Evolutionary conservation across 1,140 invertebrate species (phyloP).

Genomic region (Zaprionus ghesquierei): DNA sequence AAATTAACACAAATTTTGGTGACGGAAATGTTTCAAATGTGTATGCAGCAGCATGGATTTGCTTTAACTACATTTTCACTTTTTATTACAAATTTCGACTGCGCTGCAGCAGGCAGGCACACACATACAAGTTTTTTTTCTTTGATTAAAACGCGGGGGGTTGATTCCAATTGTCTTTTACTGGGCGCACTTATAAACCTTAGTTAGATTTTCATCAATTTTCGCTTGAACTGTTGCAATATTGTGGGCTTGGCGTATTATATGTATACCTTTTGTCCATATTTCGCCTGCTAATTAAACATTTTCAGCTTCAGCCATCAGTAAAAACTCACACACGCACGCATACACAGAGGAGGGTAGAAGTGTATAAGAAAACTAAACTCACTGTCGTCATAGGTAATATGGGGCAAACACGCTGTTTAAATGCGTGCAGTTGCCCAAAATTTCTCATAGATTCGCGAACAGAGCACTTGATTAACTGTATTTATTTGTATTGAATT

Average conservation of each 20-base stretch:
- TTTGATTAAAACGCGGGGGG: conserved; percentile 70
- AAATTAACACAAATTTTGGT: conserved; percentile 9
- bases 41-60: not conserved
- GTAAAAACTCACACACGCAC: conserved; percentile 49
- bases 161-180: conserved; percentile 59
- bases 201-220: conserved; percentile 29
- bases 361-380: conserved; percentile 56
- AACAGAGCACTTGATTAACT: conserved; percentile 54
- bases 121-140: conserved; percentile 72
- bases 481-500: conserved; percentile 24
- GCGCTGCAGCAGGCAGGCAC: conserved; percentile 50
- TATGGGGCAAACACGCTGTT: conserved; percentile 31
- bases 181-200: conserved; percentile 31
- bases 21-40: conserved; percentile 8
- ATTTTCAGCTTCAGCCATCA: conserved; percentile 61
- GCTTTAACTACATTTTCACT: conserved; percentile 55
- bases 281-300: conserved; percentile 73
- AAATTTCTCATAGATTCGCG: conserved; percentile 51
- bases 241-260: conserved; percentile 22
- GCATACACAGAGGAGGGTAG: conserved; percentile 38
- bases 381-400: conserved; percentile 76
- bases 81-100: conserved; percentile 54
- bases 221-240: conserved; percentile 8
- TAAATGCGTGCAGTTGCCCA: conserved; percentile 46
- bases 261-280: conserved; percentile 40